Percentiles rank a stretch among this genome's conserved stretches.
Conservation (phyloP, 2,797 vertebrate genomes). For the Oreortyx pictus region DNA sequence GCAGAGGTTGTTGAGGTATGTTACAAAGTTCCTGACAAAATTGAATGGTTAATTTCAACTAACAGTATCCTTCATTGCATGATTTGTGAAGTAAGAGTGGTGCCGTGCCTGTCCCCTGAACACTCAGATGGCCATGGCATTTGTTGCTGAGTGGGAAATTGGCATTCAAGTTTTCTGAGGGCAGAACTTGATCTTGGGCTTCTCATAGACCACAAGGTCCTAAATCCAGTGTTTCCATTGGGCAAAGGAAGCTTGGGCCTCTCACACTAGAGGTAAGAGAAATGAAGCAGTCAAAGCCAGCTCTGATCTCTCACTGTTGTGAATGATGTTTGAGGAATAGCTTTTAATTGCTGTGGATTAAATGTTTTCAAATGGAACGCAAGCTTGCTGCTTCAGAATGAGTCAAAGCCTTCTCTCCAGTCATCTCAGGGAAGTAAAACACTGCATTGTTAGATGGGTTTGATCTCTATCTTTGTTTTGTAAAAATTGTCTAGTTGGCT, state of each 20-base stretch:
- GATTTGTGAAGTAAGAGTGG: neutral
- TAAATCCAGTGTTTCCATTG: neutral
- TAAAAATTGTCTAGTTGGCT: neutral
- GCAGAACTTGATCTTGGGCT: neutral
- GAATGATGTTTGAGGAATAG: neutral
- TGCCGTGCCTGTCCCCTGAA: neutral
- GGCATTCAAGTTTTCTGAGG: neutral
- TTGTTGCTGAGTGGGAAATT: rapidly evolving
- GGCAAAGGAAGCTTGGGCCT: neutral
- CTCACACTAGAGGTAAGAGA: neutral
- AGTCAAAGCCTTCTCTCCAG: neutral
- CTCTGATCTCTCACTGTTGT: rapidly evolving
- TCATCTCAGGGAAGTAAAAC: neutral
- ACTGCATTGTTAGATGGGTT: neutral
- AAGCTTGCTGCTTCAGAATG: neutral
- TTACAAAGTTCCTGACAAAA: neutral
- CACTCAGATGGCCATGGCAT: neutral
- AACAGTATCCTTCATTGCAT: neutral
- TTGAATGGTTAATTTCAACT: neutral
- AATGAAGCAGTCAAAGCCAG: rapidly evolving
- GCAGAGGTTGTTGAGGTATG: neutral
- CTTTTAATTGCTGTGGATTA: neutral
- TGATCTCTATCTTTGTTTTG: neutral
- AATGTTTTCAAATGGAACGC: neutral
- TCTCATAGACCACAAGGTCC: rapidly evolving